Percentiles rank a stretch among this genome's conserved stretches.
These are phyloP conservation scores for Tiliqua scincoides DNA, from an alignment of 2,113 vertebrate species.

Conservation along the genomic window DNA sequence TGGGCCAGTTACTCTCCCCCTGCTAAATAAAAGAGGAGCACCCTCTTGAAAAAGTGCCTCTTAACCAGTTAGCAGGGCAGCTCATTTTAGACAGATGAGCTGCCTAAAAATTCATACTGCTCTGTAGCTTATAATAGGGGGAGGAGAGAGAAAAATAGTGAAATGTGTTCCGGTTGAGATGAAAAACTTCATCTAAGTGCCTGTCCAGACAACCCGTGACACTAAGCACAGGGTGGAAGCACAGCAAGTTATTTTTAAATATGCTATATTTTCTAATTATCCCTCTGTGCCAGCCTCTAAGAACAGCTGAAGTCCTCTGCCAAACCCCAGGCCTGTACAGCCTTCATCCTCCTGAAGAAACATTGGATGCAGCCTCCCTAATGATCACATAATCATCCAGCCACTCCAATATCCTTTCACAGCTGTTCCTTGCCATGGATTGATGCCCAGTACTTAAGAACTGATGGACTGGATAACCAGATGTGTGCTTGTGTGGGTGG, in stretches of 20 bases:
- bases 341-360: neutral
- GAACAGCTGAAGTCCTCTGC: slow-evolving; percentile 28
- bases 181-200: slow-evolving; percentile 42
- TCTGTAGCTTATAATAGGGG: slow-evolving; percentile 57
- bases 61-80: no score
- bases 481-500: neutral
- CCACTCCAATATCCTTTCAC: neutral
- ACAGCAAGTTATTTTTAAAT: neutral
- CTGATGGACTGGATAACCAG: neutral
- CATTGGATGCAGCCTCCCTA: slow-evolving; percentile 19
- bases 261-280: slow-evolving; percentile 27
- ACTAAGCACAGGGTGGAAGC: slow-evolving; percentile 59
- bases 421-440: neutral
- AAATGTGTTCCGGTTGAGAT: slow-evolving; percentile 59
- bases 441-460: neutral
- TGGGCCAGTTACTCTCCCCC: no score
- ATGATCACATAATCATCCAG: neutral
- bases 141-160: slow-evolving; percentile 27
- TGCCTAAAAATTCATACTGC: slow-evolving; percentile 45
- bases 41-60: no score
- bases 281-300: slow-evolving; percentile 34
- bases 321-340: slow-evolving; percentile 42
- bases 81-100: no score
- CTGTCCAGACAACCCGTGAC: slow-evolving; percentile 29
- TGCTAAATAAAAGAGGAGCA: no score